phyloP scores from a whole-genome alignment of 2,113 vertebrate species.

The Xiphophorus maculatus region DNA sequence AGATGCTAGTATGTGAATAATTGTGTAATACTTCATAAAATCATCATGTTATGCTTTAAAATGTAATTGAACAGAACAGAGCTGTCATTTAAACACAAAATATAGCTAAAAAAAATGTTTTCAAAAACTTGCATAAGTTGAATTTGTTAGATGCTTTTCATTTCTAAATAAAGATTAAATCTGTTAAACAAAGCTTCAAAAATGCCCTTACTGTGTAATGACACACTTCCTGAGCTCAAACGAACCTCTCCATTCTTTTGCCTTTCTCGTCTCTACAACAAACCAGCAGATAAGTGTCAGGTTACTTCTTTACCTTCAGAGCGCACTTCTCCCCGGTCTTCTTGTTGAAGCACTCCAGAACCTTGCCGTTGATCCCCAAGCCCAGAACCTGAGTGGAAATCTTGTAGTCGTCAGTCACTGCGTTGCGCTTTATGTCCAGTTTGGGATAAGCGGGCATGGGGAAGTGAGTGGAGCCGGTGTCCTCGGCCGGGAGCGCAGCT shows the following conservation, averaged over 20 bases:
- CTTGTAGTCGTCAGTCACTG: conserved; percentile 96
- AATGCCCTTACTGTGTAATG: background rate
- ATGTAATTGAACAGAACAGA: background rate
- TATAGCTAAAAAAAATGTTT: background rate
- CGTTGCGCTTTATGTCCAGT: conserved; percentile 91
- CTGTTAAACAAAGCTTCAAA: background rate
- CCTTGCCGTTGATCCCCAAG: conserved; percentile 96
- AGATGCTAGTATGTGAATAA: no score
- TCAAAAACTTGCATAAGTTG: background rate
- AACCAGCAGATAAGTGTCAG: background rate
- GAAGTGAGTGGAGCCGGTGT: conserved; percentile 59
- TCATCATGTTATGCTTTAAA: background rate
- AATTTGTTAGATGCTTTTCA: background rate
- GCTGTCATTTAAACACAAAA: background rate
- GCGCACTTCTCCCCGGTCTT: conserved; percentile 93
- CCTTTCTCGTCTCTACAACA: background rate
- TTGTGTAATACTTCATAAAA: background rate
- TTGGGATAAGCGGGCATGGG: conserved; percentile 76
- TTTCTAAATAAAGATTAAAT: background rate
- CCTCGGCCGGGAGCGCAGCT: background rate
- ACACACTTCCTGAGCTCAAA: background rate
- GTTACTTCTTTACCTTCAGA: conserved; percentile 83
- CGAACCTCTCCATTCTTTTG: background rate
- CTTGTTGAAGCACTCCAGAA: conserved; percentile 91
- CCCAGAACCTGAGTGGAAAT: conserved; percentile 94